Evolutionary conservation across 2,113 vertebrate genomes (phyloP).

Genomic region (Cnemophilus loriae): DNA sequence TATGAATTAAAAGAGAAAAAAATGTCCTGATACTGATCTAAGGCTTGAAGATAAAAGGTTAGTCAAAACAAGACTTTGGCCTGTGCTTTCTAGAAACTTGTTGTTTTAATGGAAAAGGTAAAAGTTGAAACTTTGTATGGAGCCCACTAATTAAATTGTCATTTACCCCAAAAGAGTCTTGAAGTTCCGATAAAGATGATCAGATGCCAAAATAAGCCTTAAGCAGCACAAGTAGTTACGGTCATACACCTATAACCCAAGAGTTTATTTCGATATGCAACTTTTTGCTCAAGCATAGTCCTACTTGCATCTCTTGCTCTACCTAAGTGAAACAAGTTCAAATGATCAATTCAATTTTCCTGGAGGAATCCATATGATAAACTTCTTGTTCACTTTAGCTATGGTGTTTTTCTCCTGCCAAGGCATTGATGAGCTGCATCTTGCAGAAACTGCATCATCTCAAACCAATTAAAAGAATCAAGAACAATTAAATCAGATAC

Average conservation of each 20-base stretch:
- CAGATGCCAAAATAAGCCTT: conserved; percentile 28
- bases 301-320: neutral
- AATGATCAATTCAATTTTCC: neutral
- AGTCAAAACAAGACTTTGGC: conserved; percentile 72
- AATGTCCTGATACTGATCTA: conserved; percentile 63
- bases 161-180: conserved; percentile 14
- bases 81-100: conserved; percentile 53
- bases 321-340: neutral
- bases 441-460: neutral
- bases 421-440: neutral
- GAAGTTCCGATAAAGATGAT: conserved; percentile 29
- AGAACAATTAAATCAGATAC: neutral
- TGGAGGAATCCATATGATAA: neutral
- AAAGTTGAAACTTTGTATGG: conserved; percentile 63
- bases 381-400: neutral
- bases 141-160: conserved; percentile 64
- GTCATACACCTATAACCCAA: neutral
- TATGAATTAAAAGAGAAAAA: conserved; percentile 36
- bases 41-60: conserved; percentile 64
- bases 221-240: neutral
- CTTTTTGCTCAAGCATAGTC: neutral
- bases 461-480: neutral
- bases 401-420: neutral
- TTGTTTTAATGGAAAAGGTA: conserved; percentile 66
- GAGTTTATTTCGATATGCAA: neutral